Evolutionary conservation across 2,797 vertebrate genomes (phyloP).

Genomic region (Gymnothorax javanicus): DNA sequence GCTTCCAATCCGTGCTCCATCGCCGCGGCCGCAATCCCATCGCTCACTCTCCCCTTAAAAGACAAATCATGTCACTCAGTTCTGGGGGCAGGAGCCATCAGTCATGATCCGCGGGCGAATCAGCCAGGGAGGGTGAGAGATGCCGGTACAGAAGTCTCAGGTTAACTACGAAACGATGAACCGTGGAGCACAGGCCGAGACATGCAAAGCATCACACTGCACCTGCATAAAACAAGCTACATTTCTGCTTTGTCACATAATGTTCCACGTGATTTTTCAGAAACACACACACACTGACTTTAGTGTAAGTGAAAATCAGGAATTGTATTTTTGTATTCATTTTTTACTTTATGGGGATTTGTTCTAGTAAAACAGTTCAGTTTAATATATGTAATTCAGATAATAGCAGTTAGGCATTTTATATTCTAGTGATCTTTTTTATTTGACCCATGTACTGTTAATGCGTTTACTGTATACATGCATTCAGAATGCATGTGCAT

Average conservation of each 20-base stretch:
- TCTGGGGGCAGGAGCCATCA: constrained; percentile 10
- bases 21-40: constrained; percentile 22
- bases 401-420: neutral
- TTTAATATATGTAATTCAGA: neutral
- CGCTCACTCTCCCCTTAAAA: constrained; percentile 25
- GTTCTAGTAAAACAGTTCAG: neutral
- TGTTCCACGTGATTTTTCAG: no score
- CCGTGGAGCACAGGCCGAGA: neutral
- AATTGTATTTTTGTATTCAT: neutral
- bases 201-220: neutral
- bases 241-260: no score
- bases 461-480: neutral
- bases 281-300: neutral
- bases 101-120: constrained; percentile 1
- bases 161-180: constrained; percentile 15
- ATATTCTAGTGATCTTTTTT: neutral
- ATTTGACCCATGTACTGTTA: neutral
- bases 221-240: neutral
- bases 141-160: neutral
- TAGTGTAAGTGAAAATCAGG: neutral
- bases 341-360: neutral
- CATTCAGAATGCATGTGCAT: neutral
- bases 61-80: constrained; percentile 38
- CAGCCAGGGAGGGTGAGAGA: neutral
- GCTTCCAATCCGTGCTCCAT: neutral